These are phyloP conservation scores for Celastrina argiolus DNA, from an alignment of 2,888 invertebrate species.

Conservation along the genomic window DNA sequence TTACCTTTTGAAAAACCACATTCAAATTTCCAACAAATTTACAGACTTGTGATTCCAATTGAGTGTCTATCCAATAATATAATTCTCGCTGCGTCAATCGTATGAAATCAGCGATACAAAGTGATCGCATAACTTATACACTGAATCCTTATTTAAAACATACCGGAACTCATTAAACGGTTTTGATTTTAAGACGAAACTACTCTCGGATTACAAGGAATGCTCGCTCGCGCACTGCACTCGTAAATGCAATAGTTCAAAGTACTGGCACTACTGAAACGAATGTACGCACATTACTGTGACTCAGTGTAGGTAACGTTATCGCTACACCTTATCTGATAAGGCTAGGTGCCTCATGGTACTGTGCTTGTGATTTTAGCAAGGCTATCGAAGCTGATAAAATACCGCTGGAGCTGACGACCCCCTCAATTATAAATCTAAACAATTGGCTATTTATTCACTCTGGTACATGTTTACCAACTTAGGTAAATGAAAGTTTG, in stretches of 20 bases:
- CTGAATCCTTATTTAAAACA: not conserved
- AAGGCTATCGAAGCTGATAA: constrained; percentile 42
- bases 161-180: not conserved
- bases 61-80: not conserved
- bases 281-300: constrained; percentile 37
- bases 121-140: not conserved
- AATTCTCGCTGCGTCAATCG: not conserved
- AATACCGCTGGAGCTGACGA: constrained; percentile 32
- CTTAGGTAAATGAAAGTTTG: no score
- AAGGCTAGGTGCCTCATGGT: constrained; percentile 39
- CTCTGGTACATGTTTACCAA: no score
- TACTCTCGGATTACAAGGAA: constrained; percentile 5
- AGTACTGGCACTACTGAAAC: constrained; percentile 1
- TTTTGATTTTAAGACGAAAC: not conserved
- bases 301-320: constrained; percentile 62
- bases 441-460: not conserved
- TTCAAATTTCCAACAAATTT: not conserved
- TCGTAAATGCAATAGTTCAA: constrained; percentile 1
- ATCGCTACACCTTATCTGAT: constrained; percentile 68
- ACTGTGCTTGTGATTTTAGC: constrained; percentile 43
- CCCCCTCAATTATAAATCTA: constrained; percentile 23
- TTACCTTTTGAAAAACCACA: no score
- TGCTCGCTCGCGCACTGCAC: not conserved
- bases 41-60: not conserved
- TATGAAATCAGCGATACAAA: not conserved